phyloP scores from a whole-genome alignment of 2,888 invertebrate species.

The Mythimna albipuncta region DNA sequence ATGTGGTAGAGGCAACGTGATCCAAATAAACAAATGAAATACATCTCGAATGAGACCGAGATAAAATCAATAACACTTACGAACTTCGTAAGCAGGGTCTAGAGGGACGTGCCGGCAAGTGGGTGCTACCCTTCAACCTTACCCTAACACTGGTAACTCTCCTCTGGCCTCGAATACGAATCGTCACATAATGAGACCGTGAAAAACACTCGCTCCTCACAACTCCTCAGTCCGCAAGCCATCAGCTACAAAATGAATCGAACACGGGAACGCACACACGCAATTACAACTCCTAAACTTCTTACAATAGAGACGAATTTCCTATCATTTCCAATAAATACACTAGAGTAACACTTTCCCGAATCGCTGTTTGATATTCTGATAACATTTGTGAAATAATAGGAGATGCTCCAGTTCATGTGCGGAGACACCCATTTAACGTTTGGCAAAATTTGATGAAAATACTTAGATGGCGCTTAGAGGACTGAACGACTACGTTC shows the following conservation, averaged over 20 bases:
- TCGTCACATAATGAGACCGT: slow-evolving; percentile 86
- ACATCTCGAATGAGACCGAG: slow-evolving; percentile 58
- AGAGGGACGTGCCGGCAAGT: slow-evolving; percentile 73
- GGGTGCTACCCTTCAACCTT: slow-evolving; percentile 73
- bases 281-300: slow-evolving; percentile 71
- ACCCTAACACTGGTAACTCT: slow-evolving; percentile 76
- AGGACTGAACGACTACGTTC: slow-evolving; percentile 49
- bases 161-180: slow-evolving; percentile 85
- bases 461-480: slow-evolving; percentile 71
- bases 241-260: slow-evolving; percentile 71
- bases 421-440: slow-evolving; percentile 75
- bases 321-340: slow-evolving; percentile 41
- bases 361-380: slow-evolving; percentile 86
- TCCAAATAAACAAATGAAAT: slow-evolving; percentile 64
- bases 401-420: slow-evolving; percentile 79
- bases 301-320: slow-evolving; percentile 67
- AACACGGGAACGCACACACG: slow-evolving; percentile 61
- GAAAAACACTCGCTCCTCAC: slow-evolving; percentile 87
- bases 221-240: slow-evolving; percentile 75
- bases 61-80: slow-evolving; percentile 77
- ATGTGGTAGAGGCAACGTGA: slow-evolving; percentile 46
- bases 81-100: slow-evolving; percentile 73
- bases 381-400: slow-evolving; percentile 87
- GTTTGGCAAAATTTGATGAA: slow-evolving; percentile 75
- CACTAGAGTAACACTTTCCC: slow-evolving; percentile 60